phyloP scores from a whole-genome alignment of 2,797 vertebrate species.

The Silurus lanzhouensis region DNA sequence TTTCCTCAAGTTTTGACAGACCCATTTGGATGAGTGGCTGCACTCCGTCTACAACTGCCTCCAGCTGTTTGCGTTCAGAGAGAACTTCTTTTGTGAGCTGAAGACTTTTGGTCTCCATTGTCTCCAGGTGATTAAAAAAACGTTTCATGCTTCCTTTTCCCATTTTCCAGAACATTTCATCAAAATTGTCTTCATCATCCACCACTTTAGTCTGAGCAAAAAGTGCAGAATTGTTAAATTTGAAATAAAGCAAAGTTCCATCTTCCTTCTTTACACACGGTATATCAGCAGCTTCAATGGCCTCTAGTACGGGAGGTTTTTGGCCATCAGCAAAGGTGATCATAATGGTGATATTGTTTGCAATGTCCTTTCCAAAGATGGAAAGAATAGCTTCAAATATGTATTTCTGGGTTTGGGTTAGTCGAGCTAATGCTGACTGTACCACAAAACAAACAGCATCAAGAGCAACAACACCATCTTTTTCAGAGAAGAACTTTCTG shows the following conservation, averaged over 20 bases:
- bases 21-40: constrained; percentile 57
- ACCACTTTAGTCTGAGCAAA: constrained; percentile 50
- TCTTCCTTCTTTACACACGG: constrained; percentile 49
- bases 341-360: constrained; percentile 60
- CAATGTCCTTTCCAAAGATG: constrained; percentile 60
- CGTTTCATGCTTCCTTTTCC: constrained; percentile 56
- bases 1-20: constrained; percentile 59
- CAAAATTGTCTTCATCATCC: constrained; percentile 50
- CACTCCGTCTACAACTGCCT: constrained; percentile 47
- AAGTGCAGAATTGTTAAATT: constrained; percentile 62
- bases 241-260: constrained; percentile 55
- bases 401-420: constrained; percentile 50
- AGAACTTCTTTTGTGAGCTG: constrained; percentile 56
- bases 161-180: constrained; percentile 67
- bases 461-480: constrained; percentile 12
- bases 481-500: constrained; percentile 25
- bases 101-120: constrained; percentile 54
- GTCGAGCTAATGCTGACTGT: constrained; percentile 43
- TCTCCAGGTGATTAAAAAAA: constrained; percentile 52
- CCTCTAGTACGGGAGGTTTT: constrained; percentile 46
- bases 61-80: constrained; percentile 45
- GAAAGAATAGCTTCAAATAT: constrained; percentile 59
- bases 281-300: constrained; percentile 16
- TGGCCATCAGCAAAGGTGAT: constrained; percentile 62
- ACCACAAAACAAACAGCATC: constrained; percentile 51